A percentile compares a stretch with the other conserved stretches of the same genome.
These are phyloP conservation scores for Mythimna lalbum DNA, from an alignment of 2,888 invertebrate genomes.

Conservation along the genomic window DNA sequence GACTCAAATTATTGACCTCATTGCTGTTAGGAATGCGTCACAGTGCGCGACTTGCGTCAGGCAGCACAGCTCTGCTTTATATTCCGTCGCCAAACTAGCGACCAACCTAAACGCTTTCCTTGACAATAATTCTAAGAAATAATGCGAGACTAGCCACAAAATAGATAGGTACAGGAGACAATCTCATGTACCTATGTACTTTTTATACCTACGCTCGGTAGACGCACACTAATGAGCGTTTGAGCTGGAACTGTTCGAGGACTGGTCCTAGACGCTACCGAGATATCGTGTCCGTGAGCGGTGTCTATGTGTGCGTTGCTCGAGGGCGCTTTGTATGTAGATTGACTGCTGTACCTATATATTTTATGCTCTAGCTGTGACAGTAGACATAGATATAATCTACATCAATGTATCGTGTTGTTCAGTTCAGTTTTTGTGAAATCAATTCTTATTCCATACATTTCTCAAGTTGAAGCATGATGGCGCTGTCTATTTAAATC, in stretches of 20 bases:
- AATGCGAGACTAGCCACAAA: conserved; percentile 48
- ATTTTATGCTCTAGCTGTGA: conserved; percentile 42
- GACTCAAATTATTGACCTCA: conserved; percentile 70
- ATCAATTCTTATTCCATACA: background rate
- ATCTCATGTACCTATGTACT: too few relatives aligned
- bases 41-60: conserved; percentile 58
- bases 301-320: too few relatives aligned
- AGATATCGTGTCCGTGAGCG: too few relatives aligned
- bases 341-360: too few relatives aligned
- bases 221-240: too few relatives aligned
- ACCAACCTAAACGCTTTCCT: conserved; percentile 71
- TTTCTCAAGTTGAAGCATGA: background rate
- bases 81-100: conserved; percentile 65
- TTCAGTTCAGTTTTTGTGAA: background rate
- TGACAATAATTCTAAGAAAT: conserved; percentile 70
- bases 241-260: too few relatives aligned
- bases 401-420: background rate
- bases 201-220: too few relatives aligned
- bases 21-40: conserved; percentile 66
- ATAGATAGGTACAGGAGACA: too few relatives aligned
- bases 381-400: background rate
- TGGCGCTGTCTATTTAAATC: background rate
- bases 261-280: too few relatives aligned
- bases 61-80: conserved; percentile 60
- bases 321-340: too few relatives aligned